Evolutionary conservation across 1,140 invertebrate species (phyloP), one percentile per base, ranked within the genome.

Genomic region (Drosophila yakuba): DNA sequence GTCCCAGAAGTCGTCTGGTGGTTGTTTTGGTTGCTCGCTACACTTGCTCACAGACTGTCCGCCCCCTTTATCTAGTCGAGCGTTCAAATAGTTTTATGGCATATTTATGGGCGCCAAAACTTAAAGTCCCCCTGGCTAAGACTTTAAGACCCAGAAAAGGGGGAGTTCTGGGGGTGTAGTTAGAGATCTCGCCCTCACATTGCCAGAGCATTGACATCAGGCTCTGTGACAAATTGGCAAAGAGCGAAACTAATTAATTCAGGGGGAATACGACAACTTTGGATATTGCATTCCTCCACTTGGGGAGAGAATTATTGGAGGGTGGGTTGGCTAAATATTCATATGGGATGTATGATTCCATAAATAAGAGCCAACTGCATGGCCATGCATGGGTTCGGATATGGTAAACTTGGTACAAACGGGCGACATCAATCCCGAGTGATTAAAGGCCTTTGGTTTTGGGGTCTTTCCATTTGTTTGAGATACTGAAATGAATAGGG

Each of bases 51-150:
- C 67, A 51, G 72, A 72, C 81, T 64, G 77, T 77, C 78, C 83
- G 83, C 82, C 83, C 78, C 83, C 78, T 89, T 88, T 89, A 86
- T 88, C 84, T 83, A 88, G 75, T 73, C 38, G 54, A 59, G 58
- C 79, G 66, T 67, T 77, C 83, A 86, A 86, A 86, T 86, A 86
- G 83, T 86, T 86, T 86, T 86, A 86, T 86, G 83, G 83, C 83
- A 86, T 86, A 86, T 86, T 86, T 86, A 86, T 86, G 83, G 84
- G 79, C 83, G 83, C 83, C 83, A 72, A 85, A 86, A 86, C 83
- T 86, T 86, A 79, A 86, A 86, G 83, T 86, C 80, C 71, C 51
- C 76, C 62, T 51, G 48, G 78, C 80, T 83, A 86, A 88, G 84
- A 89, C 83, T 86, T 86, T 86, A 86, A 86, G 83, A 78, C 82